Conservation (phyloP, 1,140 invertebrate genomes). For the Palaemon carinicauda region DNA sequence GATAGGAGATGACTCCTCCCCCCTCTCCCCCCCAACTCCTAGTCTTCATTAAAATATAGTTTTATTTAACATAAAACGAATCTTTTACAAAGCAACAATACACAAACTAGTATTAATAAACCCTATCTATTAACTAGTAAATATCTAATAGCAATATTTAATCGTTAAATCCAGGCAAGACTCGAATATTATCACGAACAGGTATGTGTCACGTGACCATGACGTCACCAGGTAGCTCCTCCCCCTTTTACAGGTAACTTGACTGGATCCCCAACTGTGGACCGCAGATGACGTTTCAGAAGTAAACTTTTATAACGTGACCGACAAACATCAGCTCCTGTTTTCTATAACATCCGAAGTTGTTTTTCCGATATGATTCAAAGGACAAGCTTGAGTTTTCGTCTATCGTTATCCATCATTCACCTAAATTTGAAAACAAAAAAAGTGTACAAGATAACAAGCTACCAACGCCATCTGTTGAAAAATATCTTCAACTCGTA, state of each 20-base stretch:
- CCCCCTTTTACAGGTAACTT: not conserved
- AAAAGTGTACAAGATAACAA: too few species aligned
- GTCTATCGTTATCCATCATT: not conserved
- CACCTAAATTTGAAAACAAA: not conserved
- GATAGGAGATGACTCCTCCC: not conserved
- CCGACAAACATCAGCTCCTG: not conserved
- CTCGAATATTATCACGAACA: not conserved
- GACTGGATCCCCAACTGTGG: too few species aligned
- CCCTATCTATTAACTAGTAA: not conserved
- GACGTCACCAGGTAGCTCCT: constrained; percentile 2
- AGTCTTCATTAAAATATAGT: too few species aligned
- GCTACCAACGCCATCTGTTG: not conserved
- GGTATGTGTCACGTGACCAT: constrained; percentile 4
- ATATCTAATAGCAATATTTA: not conserved
- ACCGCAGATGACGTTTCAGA: not conserved
- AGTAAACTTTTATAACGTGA: not conserved
- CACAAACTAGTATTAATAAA: too few species aligned
- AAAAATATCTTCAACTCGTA: not conserved
- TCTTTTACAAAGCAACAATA: too few species aligned
- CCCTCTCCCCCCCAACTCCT: too few species aligned
- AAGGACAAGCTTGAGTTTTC: not conserved
- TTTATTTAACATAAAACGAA: too few species aligned
- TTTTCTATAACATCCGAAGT: not conserved
- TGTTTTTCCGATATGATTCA: not conserved
- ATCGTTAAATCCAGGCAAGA: not conserved